Evolutionary conservation across 1,140 invertebrate species (phyloP).

Genomic region (Phymastichus coffea): DNA sequence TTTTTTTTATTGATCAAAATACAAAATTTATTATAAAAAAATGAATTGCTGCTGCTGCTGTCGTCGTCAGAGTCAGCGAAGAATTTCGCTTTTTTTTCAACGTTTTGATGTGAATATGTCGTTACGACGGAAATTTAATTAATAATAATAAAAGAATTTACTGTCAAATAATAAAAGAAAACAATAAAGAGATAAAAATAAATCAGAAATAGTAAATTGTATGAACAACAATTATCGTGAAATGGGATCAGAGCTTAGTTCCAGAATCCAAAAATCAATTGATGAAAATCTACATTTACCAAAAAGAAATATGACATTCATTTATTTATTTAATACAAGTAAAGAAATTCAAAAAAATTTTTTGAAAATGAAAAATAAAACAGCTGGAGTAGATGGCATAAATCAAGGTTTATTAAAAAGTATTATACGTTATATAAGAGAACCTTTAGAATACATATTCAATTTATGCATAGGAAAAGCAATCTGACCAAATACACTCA

Average conservation of each 20-base stretch:
- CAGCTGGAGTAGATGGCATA: neutral
- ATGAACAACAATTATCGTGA: neutral
- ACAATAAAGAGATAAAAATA: neutral
- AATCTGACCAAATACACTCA: neutral
- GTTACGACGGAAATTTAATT: too few relatives aligned
- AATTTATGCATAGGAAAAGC: neutral
- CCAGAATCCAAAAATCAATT: neutral
- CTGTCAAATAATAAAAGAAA: neutral
- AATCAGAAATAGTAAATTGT: neutral
- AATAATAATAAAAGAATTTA: neutral
- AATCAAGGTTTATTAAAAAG: neutral
- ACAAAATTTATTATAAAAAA: too few relatives aligned
- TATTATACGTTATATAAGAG: too few relatives aligned
- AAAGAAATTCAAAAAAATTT: neutral
- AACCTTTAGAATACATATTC: neutral
- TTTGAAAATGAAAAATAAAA: neutral
- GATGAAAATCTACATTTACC: neutral
- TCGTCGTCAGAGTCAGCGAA: too few relatives aligned
- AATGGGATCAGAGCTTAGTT: neutral
- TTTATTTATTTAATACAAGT: neutral
- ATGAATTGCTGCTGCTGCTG: too few relatives aligned
- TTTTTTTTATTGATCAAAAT: too few relatives aligned
- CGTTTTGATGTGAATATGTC: too few relatives aligned
- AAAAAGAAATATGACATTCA: too few relatives aligned
- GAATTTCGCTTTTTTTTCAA: too few relatives aligned